These are phyloP conservation scores for Megalops cyprinoides DNA, from an alignment of 2,797 vertebrate species.

Conservation along the genomic window DNA sequence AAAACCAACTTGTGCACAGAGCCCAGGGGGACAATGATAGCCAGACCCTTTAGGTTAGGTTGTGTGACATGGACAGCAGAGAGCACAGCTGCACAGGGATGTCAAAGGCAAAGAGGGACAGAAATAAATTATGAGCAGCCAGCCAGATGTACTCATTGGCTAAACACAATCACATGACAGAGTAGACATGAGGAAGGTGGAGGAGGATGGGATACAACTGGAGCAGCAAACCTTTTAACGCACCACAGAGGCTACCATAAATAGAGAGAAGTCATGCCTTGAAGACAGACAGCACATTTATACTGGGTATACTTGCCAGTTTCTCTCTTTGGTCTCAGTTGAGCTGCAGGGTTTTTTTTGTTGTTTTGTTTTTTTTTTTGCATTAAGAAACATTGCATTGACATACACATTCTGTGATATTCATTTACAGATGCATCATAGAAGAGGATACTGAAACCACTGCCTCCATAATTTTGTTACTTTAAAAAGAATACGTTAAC, in stretches of 20 bases:
- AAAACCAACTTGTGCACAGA: slow-evolving; percentile 60
- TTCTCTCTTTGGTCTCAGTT: slow-evolving; percentile 73
- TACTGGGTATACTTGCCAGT: slow-evolving; percentile 83
- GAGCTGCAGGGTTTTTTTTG: slow-evolving; percentile 72
- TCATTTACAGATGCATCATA: neutral
- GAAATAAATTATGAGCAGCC: slow-evolving; percentile 40
- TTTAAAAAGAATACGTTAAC: neutral
- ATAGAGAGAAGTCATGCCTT: slow-evolving; percentile 64
- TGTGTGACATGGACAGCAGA: slow-evolving; percentile 60
- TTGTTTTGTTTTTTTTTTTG: too few relatives aligned
- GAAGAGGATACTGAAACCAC: too few relatives aligned
- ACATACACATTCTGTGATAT: slow-evolving; percentile 29
- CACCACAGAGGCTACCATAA: slow-evolving; percentile 53
- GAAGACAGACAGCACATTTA: slow-evolving; percentile 54
- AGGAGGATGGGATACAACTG: slow-evolving; percentile 56
- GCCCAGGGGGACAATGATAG: slow-evolving; percentile 50
- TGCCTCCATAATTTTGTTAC: neutral
- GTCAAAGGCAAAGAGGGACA: slow-evolving; percentile 40
- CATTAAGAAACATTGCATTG: slow-evolving; percentile 56
- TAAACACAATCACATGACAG: slow-evolving; percentile 57
- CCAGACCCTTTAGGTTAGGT: slow-evolving; percentile 40
- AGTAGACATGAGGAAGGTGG: slow-evolving; percentile 53
- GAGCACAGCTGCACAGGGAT: slow-evolving; percentile 50
- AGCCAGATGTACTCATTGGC: slow-evolving; percentile 66
- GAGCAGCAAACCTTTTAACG: slow-evolving; percentile 44